Base-by-base conservation (phyloP, 1,140 invertebrate species). In the Trissolcus basalis region DNA sequence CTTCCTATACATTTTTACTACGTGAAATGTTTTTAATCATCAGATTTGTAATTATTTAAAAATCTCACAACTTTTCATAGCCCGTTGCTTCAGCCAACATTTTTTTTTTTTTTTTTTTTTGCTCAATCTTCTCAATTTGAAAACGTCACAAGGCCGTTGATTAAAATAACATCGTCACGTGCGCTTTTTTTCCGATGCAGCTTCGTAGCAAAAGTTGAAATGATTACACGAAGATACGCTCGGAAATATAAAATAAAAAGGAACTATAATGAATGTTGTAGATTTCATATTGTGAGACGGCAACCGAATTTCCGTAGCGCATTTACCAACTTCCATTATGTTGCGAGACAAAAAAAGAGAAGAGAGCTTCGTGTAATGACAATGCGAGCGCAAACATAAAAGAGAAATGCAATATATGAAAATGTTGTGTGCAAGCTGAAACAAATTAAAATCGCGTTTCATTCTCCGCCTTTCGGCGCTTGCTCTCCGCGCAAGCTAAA, bases 121-220 rank as follows among this genome's bases (percentile, higher is more conserved):
- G 36, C 9, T n/a, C 60, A 60, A 65, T 73, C 54, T 70, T 58
- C 55, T 69, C 54, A 59, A 76, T 76, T 51, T 65, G 35, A 41
- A 47, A 54, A 69, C 53, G 54, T 51, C 32, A 55, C 49, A 73
- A 70, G 56, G 58, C 49, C 67, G 76, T 78, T 78, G 70, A 78
- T 78, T 78, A 78, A 78, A 78, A 78, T 78, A 78, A 78, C 70
- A 55, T 78, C 58, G 76, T 78, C 65, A 78, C 58, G 65, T 47
- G 60, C 19, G 19, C 19, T 53, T 19, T 76, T 60, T 75, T 76
- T 48, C 63, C 48, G 45, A 69, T 64, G 59, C 60, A 56, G 49
- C 47, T 13, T 44, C 7, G 43, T 44, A 44, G 36, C 36, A 39
- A n/a, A 69, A 36, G 60, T 60, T 70, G 65, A 44, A 76, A 59